phyloP scores from a whole-genome alignment of 2,888 invertebrate species.

The Diarsia mendica region DNA sequence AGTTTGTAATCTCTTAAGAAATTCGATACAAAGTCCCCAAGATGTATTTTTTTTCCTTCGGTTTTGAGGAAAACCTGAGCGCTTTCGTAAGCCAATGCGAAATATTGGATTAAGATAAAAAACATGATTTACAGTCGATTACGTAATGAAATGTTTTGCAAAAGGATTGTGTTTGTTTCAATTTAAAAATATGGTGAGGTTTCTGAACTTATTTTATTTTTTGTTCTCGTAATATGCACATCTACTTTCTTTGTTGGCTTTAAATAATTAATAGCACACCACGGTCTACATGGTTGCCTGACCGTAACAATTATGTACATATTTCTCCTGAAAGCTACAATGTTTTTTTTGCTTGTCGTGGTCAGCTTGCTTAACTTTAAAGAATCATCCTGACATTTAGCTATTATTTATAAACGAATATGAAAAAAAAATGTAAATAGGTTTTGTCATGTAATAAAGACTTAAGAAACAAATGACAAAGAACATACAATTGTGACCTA shows the following conservation, averaged over 20 bases:
- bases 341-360: neutral
- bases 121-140: constrained; percentile 82
- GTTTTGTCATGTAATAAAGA: too few species aligned
- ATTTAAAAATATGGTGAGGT: constrained; percentile 35
- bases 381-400: neutral
- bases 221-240: neutral
- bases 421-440: neutral
- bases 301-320: too few species aligned
- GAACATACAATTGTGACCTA: too few species aligned
- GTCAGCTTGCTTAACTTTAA: neutral
- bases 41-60: constrained; percentile 68
- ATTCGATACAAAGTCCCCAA: constrained; percentile 77
- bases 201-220: neutral
- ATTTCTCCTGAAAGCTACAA: neutral
- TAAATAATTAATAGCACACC: too few species aligned
- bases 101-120: constrained; percentile 83
- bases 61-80: constrained; percentile 75
- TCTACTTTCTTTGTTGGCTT: neutral
- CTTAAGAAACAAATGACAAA: too few species aligned
- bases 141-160: constrained; percentile 75
- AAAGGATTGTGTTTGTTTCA: constrained; percentile 69
- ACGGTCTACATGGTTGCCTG: neutral
- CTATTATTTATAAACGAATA: neutral
- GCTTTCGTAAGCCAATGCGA: constrained; percentile 77
- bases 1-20: constrained; percentile 69